phyloP scores from a whole-genome alignment of 2,797 vertebrate species.

The Pelochelys cantorii region DNA sequence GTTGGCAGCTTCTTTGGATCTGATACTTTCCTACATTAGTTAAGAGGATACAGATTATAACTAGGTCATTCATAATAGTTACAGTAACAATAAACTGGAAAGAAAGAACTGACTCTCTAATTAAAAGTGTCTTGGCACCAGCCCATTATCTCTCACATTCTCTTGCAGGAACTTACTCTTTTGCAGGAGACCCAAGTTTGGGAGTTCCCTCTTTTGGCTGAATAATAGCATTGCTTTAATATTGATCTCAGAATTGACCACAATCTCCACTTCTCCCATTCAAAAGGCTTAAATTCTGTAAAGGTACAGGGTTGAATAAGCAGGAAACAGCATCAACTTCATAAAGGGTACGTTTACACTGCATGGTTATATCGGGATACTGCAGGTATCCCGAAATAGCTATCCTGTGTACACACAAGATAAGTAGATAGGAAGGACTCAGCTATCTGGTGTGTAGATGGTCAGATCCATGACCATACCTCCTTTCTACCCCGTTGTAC shows the following conservation, averaged over 20 bases:
- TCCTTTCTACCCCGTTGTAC: neutral
- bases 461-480: neutral
- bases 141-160: neutral
- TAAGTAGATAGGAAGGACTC: neutral
- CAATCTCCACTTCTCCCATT: neutral
- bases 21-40: constrained; percentile 57
- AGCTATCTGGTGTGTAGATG: neutral
- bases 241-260: neutral
- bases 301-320: rapidly evolving
- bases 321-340: neutral
- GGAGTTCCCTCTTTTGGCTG: constrained; percentile 22
- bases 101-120: constrained; percentile 29
- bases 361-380: neutral
- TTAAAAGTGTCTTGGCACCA: neutral
- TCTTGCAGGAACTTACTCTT: neutral
- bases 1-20: constrained; percentile 38
- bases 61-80: constrained; percentile 57
- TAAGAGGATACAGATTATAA: constrained; percentile 49
- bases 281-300: neutral
- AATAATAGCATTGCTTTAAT: constrained; percentile 25
- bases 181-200: neutral
- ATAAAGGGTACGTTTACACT: neutral
- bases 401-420: no score
- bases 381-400: no score
- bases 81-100: constrained; percentile 34